Evolutionary conservation across 1,140 invertebrate species (phyloP).

Genomic region (Anastrepha obliqua): DNA sequence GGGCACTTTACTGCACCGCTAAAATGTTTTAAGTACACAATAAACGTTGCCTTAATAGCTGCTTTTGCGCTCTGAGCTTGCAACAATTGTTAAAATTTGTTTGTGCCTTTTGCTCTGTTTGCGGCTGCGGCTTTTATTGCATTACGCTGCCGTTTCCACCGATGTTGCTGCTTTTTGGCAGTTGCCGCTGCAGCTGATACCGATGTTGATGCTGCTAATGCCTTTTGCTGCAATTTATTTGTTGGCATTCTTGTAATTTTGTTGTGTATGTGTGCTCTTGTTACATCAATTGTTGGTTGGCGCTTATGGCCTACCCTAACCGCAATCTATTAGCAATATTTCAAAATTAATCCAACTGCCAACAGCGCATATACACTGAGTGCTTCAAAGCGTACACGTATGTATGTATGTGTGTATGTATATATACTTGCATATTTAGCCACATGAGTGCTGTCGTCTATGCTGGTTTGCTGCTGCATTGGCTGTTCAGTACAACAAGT

Average conservation of each 20-base stretch:
- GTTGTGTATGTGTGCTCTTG: neutral
- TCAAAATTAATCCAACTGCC: constrained; percentile 55
- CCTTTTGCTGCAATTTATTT: neutral
- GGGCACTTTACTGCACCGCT: constrained; percentile 16
- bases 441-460: too few species aligned
- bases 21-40: constrained; percentile 50
- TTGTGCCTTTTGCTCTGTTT: neutral
- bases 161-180: neutral
- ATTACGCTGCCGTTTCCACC: neutral
- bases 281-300: neutral
- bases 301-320: constrained; percentile 26
- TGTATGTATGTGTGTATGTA: neutral
- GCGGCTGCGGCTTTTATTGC: neutral
- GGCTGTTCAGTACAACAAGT: too few species aligned
- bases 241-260: neutral
- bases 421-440: neutral
- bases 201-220: neutral
- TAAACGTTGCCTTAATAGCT: constrained; percentile 34
- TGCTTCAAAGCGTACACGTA: neutral
- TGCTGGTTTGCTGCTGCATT: too few species aligned
- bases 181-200: neutral
- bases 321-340: constrained; percentile 47
- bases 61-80: neutral
- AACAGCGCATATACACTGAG: neutral
- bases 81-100: constrained; percentile 10